Percentiles rank a stretch among this genome's conserved stretches.
Evolutionary conservation across 1,140 invertebrate species (phyloP).

Genomic region (Ericerus pela): DNA sequence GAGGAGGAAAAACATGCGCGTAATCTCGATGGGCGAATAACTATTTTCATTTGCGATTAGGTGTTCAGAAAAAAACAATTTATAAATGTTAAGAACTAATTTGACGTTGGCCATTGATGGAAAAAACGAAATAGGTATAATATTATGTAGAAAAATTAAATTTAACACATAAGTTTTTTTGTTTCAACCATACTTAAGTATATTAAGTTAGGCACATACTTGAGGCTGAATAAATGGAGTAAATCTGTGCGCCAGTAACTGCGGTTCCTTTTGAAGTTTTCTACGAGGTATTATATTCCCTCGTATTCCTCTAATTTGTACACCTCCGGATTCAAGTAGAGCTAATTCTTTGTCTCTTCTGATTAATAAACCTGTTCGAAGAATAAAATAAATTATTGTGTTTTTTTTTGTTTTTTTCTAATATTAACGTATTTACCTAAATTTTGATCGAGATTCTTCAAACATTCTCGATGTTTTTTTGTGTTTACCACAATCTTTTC

Average conservation of each 20-base stretch:
- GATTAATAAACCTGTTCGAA: not conserved
- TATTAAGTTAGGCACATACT: not conserved
- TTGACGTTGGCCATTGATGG: no score
- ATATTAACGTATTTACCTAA: not conserved
- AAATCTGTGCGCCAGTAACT: constrained; percentile 12
- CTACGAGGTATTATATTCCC: not conserved
- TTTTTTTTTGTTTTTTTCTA: not conserved
- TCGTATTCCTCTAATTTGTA: constrained; percentile 13
- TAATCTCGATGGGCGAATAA: no score
- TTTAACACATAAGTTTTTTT: no score
- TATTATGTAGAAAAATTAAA: no score
- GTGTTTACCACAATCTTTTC: constrained; percentile 69
- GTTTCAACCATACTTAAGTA: no score
- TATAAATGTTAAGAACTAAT: no score
- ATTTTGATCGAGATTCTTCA: not conserved
- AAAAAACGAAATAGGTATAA: no score
- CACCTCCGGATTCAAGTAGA: constrained; percentile 5
- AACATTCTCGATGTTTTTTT: not conserved
- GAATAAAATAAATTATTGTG: constrained; percentile 1
- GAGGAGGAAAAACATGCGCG: no score
- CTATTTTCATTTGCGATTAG: no score
- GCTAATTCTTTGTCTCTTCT: constrained; percentile 5
- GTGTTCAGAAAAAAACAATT: no score
- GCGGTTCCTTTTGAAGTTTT: constrained; percentile 10
- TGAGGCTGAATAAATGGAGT: not conserved